These are phyloP conservation scores for Petrosia ficiformis DNA, from an alignment of 37 sponge, comb jelly and placozoan genomes.

Conservation along the genomic window DNA sequence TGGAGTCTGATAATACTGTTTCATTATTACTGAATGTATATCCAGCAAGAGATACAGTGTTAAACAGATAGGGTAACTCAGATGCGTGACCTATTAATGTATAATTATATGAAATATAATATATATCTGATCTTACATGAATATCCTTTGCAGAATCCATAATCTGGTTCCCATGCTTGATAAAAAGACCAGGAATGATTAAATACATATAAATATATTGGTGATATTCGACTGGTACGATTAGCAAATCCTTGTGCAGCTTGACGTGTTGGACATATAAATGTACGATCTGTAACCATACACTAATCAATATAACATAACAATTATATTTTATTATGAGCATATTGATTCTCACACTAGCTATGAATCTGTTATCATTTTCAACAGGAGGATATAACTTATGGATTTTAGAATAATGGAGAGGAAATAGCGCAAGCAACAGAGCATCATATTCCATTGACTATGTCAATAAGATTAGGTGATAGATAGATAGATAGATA, in stretches of 20 bases:
- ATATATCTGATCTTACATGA: no score
- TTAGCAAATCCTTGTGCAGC: slow-evolving; percentile 25
- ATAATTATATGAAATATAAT: no score
- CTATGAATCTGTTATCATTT: slow-evolving; percentile 29
- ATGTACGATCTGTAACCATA: slow-evolving; percentile 54
- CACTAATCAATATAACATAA: slow-evolving; percentile 18
- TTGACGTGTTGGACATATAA: slow-evolving; percentile 60
- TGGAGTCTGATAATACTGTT: slow-evolving; percentile 25
- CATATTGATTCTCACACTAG: slow-evolving; percentile 31
- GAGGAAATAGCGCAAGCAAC: slow-evolving; percentile 26
- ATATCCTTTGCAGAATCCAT: neutral
- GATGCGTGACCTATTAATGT: slow-evolving; percentile 68
- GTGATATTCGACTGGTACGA: neutral
- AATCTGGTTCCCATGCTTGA: neutral
- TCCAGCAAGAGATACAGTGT: slow-evolving; percentile 37
- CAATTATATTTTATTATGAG: neutral
- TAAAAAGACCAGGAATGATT: slow-evolving; percentile 60
- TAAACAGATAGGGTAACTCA: slow-evolving; percentile 68
- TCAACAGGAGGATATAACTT: slow-evolving; percentile 14
- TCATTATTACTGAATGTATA: slow-evolving; percentile 50
- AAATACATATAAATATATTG: slow-evolving; percentile 56
- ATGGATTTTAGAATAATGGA: slow-evolving; percentile 8
- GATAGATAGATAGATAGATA: no score
- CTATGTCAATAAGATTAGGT: slow-evolving; percentile 12
- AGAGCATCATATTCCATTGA: slow-evolving; percentile 23